Conservation (phyloP, 2,113 vertebrate species). For the Passer domesticus region DNA sequence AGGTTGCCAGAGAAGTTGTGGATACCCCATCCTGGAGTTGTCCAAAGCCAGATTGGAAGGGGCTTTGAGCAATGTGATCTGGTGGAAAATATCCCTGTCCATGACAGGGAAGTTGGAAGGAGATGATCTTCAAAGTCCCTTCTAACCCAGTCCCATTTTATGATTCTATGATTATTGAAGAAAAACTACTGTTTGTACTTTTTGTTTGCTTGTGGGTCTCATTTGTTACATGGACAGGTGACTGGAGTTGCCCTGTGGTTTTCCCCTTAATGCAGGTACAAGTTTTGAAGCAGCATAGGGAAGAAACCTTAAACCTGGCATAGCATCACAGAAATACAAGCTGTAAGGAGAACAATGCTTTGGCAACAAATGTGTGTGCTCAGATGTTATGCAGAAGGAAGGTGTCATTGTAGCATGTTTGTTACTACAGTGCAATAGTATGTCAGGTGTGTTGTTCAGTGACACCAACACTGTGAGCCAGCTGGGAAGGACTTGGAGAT, state of each 20-base stretch:
- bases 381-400: background rate
- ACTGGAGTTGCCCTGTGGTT: background rate
- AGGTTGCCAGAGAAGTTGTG: background rate
- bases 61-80: background rate
- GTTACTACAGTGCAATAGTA: background rate
- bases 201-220: background rate
- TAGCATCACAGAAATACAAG: background rate
- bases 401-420: background rate
- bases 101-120: background rate
- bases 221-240: background rate
- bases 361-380: background rate
- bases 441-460: background rate
- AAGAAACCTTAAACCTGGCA: background rate
- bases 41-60: background rate
- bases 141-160: background rate
- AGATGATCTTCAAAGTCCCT: background rate
- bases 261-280: background rate
- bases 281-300: background rate
- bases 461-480: background rate
- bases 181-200: background rate
- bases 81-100: background rate
- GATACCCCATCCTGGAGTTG: background rate
- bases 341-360: background rate
- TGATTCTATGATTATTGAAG: background rate
- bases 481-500: background rate